phyloP scores from a whole-genome alignment of 2,888 invertebrate species.

The Sicus ferrugineus region DNA sequence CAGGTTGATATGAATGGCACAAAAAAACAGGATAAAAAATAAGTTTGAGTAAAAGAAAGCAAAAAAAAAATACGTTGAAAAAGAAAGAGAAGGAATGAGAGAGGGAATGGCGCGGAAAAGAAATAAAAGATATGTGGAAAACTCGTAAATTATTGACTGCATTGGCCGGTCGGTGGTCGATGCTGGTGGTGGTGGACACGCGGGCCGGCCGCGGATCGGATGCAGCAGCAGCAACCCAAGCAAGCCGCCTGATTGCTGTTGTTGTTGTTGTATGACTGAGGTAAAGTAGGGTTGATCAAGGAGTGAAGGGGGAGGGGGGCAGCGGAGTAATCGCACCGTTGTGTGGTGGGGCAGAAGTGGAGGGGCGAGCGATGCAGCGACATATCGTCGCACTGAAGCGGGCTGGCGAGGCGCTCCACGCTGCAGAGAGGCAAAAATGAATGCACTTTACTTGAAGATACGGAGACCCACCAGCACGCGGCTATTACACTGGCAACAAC shows the following conservation, averaged over 20 bases:
- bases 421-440: slow-evolving; percentile 22
- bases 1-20: too few relatives aligned
- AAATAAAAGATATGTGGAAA: slow-evolving; percentile 12
- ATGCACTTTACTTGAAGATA: slow-evolving; percentile 36
- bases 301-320: neutral
- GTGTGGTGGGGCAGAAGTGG: neutral
- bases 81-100: slow-evolving; percentile 54
- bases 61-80: slow-evolving; percentile 62
- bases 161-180: neutral
- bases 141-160: slow-evolving; percentile 5
- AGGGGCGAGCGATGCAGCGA: slow-evolving; percentile 9
- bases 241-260: slow-evolving; percentile 7
- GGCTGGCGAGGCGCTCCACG: slow-evolving; percentile 15
- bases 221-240: neutral
- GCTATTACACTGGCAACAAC: slow-evolving; percentile 47
- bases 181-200: neutral
- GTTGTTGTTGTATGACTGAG: slow-evolving; percentile 5
- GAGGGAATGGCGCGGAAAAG: neutral
- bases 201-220: slow-evolving; percentile 6
- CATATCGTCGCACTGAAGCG: neutral
- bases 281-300: slow-evolving; percentile 7
- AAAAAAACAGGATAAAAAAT: slow-evolving; percentile 12
- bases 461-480: slow-evolving; percentile 52
- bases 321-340: too few relatives aligned
- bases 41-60: slow-evolving; percentile 45